These are phyloP conservation scores for Bombus pascuorum DNA, from an alignment of 1,140 invertebrate species.

Conservation along the genomic window DNA sequence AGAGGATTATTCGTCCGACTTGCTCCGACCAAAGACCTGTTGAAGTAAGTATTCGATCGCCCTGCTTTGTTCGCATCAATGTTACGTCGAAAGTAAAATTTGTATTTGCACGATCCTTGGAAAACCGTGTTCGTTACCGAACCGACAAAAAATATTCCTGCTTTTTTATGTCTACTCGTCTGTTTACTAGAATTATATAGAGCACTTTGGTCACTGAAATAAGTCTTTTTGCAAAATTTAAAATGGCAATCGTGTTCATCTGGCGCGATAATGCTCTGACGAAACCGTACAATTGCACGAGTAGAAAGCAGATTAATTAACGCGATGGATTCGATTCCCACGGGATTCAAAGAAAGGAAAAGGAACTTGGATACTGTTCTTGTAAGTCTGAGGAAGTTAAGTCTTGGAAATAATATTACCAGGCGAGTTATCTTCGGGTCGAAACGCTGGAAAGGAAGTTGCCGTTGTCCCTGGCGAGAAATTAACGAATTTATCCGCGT, in stretches of 20 bases:
- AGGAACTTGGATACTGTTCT: slow-evolving; percentile 1
- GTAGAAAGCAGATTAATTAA: background rate
- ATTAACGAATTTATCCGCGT: slow-evolving; percentile 56
- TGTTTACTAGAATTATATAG: too few relatives aligned
- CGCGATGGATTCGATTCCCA: slow-evolving; percentile 6
- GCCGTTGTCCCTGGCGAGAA: slow-evolving; percentile 6
- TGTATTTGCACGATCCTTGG: background rate
- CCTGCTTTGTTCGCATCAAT: background rate
- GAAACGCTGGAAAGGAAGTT: background rate
- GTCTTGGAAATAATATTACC: slow-evolving; percentile 27
- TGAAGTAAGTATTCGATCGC: too few relatives aligned
- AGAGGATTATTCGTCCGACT: background rate
- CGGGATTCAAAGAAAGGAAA: background rate
- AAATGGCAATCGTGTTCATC: too few relatives aligned
- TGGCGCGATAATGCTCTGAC: too few relatives aligned
- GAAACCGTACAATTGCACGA: background rate
- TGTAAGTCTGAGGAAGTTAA: background rate
- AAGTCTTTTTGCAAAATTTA: too few relatives aligned
- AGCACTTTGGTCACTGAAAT: too few relatives aligned
- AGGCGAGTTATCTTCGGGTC: background rate
- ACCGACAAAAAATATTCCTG: too few relatives aligned
- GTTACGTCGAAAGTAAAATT: background rate
- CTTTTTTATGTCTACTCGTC: fast-evolving
- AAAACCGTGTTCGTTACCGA: background rate
- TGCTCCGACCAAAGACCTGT: background rate